phyloP scores from a whole-genome alignment of 2,888 invertebrate genomes.

The Nephrotoma guestfalica region DNA sequence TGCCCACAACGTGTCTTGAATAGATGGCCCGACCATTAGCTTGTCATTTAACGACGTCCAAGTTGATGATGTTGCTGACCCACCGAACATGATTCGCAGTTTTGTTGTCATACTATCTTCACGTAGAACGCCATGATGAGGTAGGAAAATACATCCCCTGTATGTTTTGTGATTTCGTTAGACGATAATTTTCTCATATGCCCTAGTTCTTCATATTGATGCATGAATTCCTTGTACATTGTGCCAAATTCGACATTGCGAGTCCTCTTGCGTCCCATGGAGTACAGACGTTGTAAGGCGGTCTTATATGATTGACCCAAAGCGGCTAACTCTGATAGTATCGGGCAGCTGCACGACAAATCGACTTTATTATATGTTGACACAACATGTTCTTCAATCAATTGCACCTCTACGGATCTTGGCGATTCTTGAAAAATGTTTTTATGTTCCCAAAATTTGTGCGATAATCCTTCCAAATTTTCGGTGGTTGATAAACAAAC shows the following conservation, averaged over 20 bases:
- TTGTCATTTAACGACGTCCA: too few species aligned
- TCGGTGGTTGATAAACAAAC: not conserved
- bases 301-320: not conserved
- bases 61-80: too few species aligned
- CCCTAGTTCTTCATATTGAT: too few species aligned
- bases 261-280: too few species aligned
- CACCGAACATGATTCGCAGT: too few species aligned
- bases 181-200: slow-evolving; percentile 6
- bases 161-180: slow-evolving; percentile 3
- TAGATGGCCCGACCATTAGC: too few species aligned
- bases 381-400: too few species aligned
- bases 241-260: not conserved
- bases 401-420: not conserved
- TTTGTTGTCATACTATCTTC: slow-evolving; percentile 1
- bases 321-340: not conserved
- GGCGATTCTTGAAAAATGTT: not conserved
- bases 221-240: too few species aligned
- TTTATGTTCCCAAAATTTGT: slow-evolving; percentile 6
- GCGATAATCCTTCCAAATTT: not conserved
- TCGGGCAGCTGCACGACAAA: too few species aligned
- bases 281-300: not conserved
- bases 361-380: too few species aligned
- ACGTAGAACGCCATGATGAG: slow-evolving; percentile 5
- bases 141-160: not conserved
- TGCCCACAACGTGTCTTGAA: too few species aligned